Percentiles rank a stretch among this genome's conserved stretches.
phyloP scores from a whole-genome alignment of 2,888 invertebrate species.

The Noctuana brunneofusca region DNA sequence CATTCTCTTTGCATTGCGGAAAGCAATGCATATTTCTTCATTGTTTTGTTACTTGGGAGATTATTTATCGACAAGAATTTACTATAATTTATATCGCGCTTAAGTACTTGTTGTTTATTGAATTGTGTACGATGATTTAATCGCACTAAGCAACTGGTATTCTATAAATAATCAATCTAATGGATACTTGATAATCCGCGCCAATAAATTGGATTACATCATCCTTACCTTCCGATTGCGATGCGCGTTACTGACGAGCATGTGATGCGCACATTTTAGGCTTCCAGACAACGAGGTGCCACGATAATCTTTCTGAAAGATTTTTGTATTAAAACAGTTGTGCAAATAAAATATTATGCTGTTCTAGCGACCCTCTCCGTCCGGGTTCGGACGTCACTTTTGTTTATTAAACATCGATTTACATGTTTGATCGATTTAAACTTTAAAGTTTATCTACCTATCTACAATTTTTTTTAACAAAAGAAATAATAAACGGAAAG shows the following conservation, averaged over 20 bases:
- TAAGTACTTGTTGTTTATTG: not conserved
- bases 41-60: slow-evolving; percentile 12
- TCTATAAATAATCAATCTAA: slow-evolving; percentile 30
- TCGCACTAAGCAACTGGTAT: slow-evolving; percentile 17
- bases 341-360: no score
- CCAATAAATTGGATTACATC: slow-evolving; percentile 44
- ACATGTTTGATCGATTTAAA: no score
- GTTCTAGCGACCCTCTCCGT: no score
- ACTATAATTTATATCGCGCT: not conserved
- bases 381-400: no score
- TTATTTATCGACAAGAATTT: not conserved
- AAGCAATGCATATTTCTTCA: slow-evolving; percentile 13
- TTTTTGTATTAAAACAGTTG: not conserved
- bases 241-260: slow-evolving; percentile 28
- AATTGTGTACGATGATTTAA: not conserved
- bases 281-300: not conserved
- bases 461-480: no score
- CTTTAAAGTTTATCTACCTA: no score
- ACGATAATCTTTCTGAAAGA: not conserved
- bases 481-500: no score
- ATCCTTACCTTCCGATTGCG: slow-evolving; percentile 38
- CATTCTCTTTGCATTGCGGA: slow-evolving; percentile 27
- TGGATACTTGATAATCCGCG: slow-evolving; percentile 42
- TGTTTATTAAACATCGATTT: no score
- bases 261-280: slow-evolving; percentile 32